Conservation (phyloP, 1,140 invertebrate genomes). For the Solen grandis region DNA sequence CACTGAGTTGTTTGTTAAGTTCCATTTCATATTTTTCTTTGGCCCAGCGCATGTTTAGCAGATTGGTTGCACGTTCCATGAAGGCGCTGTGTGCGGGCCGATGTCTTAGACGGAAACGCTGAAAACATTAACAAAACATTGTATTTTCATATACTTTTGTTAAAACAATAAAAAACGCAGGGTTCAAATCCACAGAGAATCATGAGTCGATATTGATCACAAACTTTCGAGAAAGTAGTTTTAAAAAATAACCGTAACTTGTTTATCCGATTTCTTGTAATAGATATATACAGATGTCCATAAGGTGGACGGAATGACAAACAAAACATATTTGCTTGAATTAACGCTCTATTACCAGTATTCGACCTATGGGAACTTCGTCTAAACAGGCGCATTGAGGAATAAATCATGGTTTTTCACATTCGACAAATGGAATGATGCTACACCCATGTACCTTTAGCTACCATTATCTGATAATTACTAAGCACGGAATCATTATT, state of each 20-base stretch:
- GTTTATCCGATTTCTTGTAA: not conserved
- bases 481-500: not conserved
- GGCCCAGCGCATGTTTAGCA: constrained; percentile 31
- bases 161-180: not conserved
- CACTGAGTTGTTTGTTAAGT: no score
- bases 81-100: constrained; percentile 51
- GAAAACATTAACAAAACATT: constrained; percentile 2
- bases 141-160: no score
- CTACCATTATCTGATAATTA: not conserved
- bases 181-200: not conserved
- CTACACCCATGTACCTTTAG: not conserved
- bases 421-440: not conserved
- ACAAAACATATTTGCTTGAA: no score
- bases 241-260: not conserved
- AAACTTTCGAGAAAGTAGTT: not conserved
- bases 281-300: not conserved
- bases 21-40: constrained; percentile 47
- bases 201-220: not conserved
- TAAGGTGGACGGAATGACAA: not conserved
- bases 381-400: no score
- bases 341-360: no score
- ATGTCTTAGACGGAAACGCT: constrained; percentile 41
- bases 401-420: no score
- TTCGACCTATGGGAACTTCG: no score
- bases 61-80: constrained; percentile 34